These are phyloP conservation scores for Napeogenes inachia DNA, from an alignment of 2,888 invertebrate genomes.

Conservation along the genomic window DNA sequence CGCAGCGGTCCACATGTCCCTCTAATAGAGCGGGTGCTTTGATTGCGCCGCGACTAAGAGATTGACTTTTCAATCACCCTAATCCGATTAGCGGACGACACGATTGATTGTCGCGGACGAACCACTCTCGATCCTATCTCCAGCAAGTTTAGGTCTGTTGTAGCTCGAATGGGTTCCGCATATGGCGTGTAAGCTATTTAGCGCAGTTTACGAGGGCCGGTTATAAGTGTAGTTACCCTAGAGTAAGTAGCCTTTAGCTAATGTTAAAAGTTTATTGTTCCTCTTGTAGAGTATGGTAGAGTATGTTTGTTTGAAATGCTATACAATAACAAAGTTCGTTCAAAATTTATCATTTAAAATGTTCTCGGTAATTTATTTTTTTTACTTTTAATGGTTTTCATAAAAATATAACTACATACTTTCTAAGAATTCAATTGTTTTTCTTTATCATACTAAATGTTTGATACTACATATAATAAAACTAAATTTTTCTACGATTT, in stretches of 20 bases:
- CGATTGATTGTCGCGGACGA: conserved; percentile 27
- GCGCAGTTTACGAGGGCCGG: conserved; percentile 36
- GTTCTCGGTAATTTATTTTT: neutral
- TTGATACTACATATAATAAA: no score
- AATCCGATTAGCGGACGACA: conserved; percentile 60
- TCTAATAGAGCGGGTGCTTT: conserved; percentile 59
- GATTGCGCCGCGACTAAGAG: conserved; percentile 67
- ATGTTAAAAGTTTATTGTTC: conserved; percentile 31
- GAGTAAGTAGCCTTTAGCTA: conserved; percentile 40
- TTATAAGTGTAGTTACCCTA: conserved; percentile 47
- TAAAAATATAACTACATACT: no score
- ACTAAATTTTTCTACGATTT: no score
- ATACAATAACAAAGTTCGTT: neutral
- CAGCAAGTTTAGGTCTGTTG: conserved; percentile 10
- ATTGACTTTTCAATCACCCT: conserved; percentile 76
- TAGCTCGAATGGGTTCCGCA: conserved; percentile 24
- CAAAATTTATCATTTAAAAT: neutral
- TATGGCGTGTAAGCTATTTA: conserved; percentile 28
- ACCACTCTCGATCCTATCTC: conserved; percentile 25
- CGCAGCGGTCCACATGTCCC: conserved; percentile 50
- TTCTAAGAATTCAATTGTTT: no score
- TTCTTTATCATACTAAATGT: no score
- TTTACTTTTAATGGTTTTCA: no score
- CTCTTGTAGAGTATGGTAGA: neutral
- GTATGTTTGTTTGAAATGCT: conserved; percentile 17